phyloP scores from a whole-genome alignment of 2,888 invertebrate genomes.

The Philhelius pedissequus region DNA sequence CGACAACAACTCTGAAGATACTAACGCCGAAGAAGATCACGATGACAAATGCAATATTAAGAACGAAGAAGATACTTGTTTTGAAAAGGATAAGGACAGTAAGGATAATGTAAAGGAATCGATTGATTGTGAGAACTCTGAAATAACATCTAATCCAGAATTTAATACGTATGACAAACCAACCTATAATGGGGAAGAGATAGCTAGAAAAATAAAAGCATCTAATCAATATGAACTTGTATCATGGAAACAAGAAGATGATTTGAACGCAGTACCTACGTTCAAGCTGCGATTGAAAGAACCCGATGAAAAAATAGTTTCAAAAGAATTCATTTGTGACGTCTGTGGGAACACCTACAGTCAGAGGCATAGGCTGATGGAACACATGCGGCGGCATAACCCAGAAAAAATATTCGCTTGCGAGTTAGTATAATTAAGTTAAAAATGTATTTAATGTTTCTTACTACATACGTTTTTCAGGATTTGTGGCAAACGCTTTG shows the following conservation, averaged over 20 bases:
- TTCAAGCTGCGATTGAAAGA: slow-evolving; percentile 44
- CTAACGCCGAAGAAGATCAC: background rate
- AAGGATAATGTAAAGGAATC: background rate
- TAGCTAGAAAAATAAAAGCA: slow-evolving; percentile 41
- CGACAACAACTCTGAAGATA: slow-evolving; percentile 37
- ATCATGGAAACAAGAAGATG: slow-evolving; percentile 41
- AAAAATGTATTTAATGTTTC: background rate
- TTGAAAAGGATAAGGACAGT: background rate
- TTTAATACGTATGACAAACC: background rate
- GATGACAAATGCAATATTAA: background rate
- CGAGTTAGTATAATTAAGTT: slow-evolving; percentile 73
- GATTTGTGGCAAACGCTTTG: slow-evolving; percentile 74
- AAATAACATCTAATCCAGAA: background rate
- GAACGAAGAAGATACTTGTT: background rate
- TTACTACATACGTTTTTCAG: slow-evolving; percentile 62
- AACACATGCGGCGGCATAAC: slow-evolving; percentile 75
- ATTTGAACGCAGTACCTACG: slow-evolving; percentile 43
- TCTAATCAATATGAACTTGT: slow-evolving; percentile 52
- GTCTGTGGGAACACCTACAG: slow-evolving; percentile 75
- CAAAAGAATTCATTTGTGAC: slow-evolving; percentile 74
- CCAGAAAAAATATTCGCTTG: slow-evolving; percentile 73
- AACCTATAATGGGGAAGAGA: slow-evolving; percentile 34
- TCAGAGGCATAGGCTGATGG: slow-evolving; percentile 76
- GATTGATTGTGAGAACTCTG: background rate
- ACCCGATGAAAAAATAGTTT: background rate